phyloP scores from a whole-genome alignment of 2,888 invertebrate species.

The Euproctis similis region DNA sequence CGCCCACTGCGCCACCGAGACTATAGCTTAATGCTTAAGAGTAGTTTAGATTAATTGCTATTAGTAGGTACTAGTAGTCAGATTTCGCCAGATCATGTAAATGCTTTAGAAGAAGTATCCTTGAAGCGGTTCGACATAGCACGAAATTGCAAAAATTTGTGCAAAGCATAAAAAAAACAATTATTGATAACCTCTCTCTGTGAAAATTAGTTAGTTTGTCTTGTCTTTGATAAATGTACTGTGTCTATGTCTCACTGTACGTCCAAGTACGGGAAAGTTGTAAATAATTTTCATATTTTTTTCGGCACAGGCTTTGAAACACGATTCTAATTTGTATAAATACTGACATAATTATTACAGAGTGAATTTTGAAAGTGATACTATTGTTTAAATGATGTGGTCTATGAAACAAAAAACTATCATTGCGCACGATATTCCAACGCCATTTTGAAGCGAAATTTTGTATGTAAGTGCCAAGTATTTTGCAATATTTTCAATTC shows the following conservation, averaged over 20 bases:
- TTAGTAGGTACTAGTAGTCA: no score
- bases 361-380: conserved; percentile 55
- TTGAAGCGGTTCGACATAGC: no score
- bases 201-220: no score
- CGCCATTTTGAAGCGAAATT: conserved; percentile 78
- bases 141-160: no score
- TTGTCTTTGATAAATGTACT: conserved; percentile 23
- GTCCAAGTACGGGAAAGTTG: conserved; percentile 74
- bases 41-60: no score
- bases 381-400: conserved; percentile 51
- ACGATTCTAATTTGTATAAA: conserved; percentile 35
- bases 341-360: conserved; percentile 45
- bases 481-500: conserved; percentile 69
- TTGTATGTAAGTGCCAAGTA: conserved; percentile 77
- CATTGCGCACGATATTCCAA: conserved; percentile 75
- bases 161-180: no score
- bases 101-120: no score
- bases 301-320: conserved; percentile 33
- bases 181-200: no score
- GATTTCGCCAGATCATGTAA: no score
- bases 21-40: no score
- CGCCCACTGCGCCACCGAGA: no score
- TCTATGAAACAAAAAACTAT: conserved; percentile 73
- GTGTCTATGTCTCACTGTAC: conserved; percentile 38
- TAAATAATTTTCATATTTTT: conserved; percentile 64